These are phyloP conservation scores for Daphoenositta chrysoptera DNA, from an alignment of 2,113 vertebrate species.

Conservation along the genomic window DNA sequence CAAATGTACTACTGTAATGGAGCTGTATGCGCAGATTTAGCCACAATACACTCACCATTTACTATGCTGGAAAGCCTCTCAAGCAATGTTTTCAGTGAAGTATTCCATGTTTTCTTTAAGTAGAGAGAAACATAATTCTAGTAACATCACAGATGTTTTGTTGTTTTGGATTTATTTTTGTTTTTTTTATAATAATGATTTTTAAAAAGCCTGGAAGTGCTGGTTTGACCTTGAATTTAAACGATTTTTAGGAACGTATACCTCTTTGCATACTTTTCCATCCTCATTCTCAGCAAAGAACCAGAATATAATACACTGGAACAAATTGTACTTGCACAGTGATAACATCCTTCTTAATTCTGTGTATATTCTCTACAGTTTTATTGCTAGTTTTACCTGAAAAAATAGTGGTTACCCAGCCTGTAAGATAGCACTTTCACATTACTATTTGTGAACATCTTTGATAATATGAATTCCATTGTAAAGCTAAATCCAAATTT, in stretches of 20 bases:
- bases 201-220: background rate
- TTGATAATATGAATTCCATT: background rate
- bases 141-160: background rate
- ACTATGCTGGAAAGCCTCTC: background rate
- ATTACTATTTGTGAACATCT: background rate
- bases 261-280: background rate
- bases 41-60: background rate
- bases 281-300: background rate
- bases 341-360: background rate
- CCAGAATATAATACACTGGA: background rate
- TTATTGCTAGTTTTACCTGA: background rate
- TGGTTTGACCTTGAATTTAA: background rate
- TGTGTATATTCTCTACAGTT: background rate
- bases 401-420: background rate
- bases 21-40: background rate
- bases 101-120: background rate
- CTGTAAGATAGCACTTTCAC: background rate
- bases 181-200: too few relatives aligned
- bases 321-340: fast-evolving
- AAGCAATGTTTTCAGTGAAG: background rate
- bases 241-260: background rate
- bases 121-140: background rate
- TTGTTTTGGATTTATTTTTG: too few relatives aligned
- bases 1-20: background rate
- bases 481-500: background rate